Base-by-base conservation (phyloP, 1,140 invertebrate genomes). In the Macrostomum lignano region DNA sequence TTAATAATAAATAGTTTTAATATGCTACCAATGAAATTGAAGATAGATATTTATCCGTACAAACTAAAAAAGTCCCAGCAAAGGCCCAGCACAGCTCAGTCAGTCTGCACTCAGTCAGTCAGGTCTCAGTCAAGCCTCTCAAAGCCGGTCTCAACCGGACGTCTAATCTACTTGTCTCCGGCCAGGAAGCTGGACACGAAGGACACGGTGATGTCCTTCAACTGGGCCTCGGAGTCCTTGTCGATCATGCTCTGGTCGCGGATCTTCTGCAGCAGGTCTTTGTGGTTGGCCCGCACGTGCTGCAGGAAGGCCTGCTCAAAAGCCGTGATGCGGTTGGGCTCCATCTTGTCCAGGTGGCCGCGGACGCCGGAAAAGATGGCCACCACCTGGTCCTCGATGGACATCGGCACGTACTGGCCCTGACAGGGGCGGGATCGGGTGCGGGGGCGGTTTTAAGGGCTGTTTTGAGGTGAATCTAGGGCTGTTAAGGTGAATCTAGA, bases 371-470 rank as follows among this genome's bases (percentile, higher is more conserved):
- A 93, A 64, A 93, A 98, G 61, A 98, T 93, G 43, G 96, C 78
- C 41, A 79, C 77, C 37, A 98, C 78, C 67, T 98, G 91, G 58
- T 98, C 88, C 62, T 96, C 91, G 67, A 98, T 94, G 44, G 88
- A 74, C 86, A 98, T 96, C 40, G 91, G 91, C 43, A 93, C 81
- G n/a, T n/a, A n/a, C n/a, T n/a, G n/a, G n/a, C n/a, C n/a, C n/a
- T n/a, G n/a, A n/a, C n/a, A n/a, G n/a, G n/a, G n/a, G n/a, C n/a
- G n/a, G n/a, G n/a, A n/a, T n/a, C n/a, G n/a, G n/a, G n/a, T n/a
- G n/a, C n/a, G n/a, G n/a, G n/a, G n/a, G n/a, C n/a, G n/a, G n/a
- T n/a, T n/a, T n/a, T n/a, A n/a, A n/a, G n/a, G n/a, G n/a, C n/a
- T n/a, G n/a, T n/a, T n/a, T n/a, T n/a, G n/a, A n/a, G n/a, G n/a